phyloP scores from a whole-genome alignment of 2,113 vertebrate genomes.

The Xiphias gladius region DNA sequence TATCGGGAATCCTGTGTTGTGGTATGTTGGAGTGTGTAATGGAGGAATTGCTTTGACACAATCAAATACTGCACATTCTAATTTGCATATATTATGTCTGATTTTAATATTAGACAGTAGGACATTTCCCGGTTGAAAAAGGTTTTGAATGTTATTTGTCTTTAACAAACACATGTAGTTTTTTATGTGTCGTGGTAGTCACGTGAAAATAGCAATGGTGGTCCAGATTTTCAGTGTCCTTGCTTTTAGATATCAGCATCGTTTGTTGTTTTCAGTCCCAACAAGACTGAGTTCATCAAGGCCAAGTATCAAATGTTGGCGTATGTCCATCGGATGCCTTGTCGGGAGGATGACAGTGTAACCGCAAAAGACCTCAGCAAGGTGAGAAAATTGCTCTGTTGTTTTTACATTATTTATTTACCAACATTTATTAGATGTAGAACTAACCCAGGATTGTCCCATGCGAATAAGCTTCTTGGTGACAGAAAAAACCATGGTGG shows the following conservation, averaged over 20 bases:
- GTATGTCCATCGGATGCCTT: conserved; percentile 95
- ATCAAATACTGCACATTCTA: neutral
- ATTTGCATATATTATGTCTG: neutral
- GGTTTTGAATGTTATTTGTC: neutral
- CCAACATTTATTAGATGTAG: neutral
- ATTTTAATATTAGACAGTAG: neutral
- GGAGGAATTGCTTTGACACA: neutral
- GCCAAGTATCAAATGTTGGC: conserved; percentile 99
- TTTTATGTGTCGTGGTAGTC: neutral
- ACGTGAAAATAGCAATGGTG: neutral
- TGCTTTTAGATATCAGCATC: conserved; percentile 1
- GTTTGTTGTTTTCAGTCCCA: conserved; percentile 86
- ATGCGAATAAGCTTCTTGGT: neutral
- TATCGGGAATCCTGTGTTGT: neutral
- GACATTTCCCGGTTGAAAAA: neutral
- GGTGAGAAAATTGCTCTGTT: conserved; percentile 79
- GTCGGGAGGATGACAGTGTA: conserved; percentile 96
- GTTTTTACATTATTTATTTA: neutral
- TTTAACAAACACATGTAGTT: conserved; percentile 1
- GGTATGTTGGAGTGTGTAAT: neutral
- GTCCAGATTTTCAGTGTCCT: conserved; percentile 4
- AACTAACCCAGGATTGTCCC: neutral
- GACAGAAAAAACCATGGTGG: neutral
- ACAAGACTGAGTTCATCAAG: conserved; percentile 98
- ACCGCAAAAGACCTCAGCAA: conserved; percentile 98